Evolutionary conservation across 1,140 invertebrate species (phyloP), one percentile per base, ranked within the genome.

Genomic region (Octopus bimaculoides): DNA sequence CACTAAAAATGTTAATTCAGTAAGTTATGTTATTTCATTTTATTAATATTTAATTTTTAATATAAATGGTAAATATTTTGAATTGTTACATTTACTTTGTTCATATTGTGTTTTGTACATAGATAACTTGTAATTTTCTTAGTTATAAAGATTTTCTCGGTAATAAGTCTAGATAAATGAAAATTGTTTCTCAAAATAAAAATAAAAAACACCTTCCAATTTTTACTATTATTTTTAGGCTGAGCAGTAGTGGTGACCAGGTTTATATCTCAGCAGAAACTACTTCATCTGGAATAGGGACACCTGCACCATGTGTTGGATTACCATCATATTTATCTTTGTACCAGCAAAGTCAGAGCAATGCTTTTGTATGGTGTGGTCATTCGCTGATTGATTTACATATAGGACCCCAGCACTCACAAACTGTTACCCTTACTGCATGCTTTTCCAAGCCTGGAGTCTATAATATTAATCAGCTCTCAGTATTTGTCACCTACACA

Each of bases 401-500:
- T 73, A 80, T 89, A 41, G 81, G 79, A 0, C 78, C 83, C 6
- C 82, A 84, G 26, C 84, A 87, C 69, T 83, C 84, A 20, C 53
- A 81, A 55, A 81, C 82, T 6, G 71, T 89, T 52, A 54, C 74
- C 6, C 80, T 89, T 53, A 81, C 81, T 4, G 88, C 85, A 4
- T 86, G 85, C 4, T 87, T 89, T 80, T 82, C 83, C 54, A 84
- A 82, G 26, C 88, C 88, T 5, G 88, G 88, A 0, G 86, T 89
- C n/a, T 89, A 86, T 82, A 89, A 89, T 78, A 79, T 89, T 14
- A 88, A 88, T 81, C 85, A 83, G 52, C 76, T 89, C 54, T 82
- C 87, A 7, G 88, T 89, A 78, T 87, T 87, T 81, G 88, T 87
- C 5, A 83, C 84, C 4, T 85, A 85, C 79, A 82, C 81, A 12